Evolutionary conservation across 2,888 invertebrate species (phyloP), one percentile per base, ranked within the genome.

Genomic region (Drosophila fulvimacula): DNA sequence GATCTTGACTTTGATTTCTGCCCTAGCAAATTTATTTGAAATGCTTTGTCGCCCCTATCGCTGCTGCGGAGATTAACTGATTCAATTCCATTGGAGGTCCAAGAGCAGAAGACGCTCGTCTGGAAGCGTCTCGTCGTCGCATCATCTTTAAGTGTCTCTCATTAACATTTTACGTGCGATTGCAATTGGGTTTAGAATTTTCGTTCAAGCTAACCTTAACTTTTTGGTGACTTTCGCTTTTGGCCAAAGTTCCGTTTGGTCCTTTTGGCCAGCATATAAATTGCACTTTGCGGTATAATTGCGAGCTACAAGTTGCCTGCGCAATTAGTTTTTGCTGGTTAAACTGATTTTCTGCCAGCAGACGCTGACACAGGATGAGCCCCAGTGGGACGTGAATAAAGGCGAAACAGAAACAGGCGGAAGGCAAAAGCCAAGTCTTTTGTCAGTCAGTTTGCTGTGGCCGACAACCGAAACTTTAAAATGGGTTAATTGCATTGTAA

Each of bases 401-500:
- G 60, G 38, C 55, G 60, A 57, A 76, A 72, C 73, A 59, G 59
- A 57, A 81, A 65, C 68, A 69, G 56, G 51, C 57, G 79, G 42
- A 59, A 70, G 61, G 52, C 34, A 42, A 27, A 46, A 65, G 70
- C 79, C 69, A 39, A 64, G 72, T 81, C 82, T 89, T 89, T 81
- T 83, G 89, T 87, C 89, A 87, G 82, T 69, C 69, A 38, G 53
- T 62, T 62, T 65, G 65, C 66, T 80, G 82, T 44, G 87, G 88
- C 67, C 75, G 69, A 74, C 83, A 76, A 68, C 80, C 80, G 72
- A 76, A 84, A 89, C 82, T 84, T 84, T 84, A 76, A 88, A 84
- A 84, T 84, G 88, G 84, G 88, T 84, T 84, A 84, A 84, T 89
- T 84, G 89, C 83, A 89, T 84, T 84, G 89, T 82, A 82, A 82